phyloP scores from a whole-genome alignment of 2,113 vertebrate species.

The Saguinus midas region DNA sequence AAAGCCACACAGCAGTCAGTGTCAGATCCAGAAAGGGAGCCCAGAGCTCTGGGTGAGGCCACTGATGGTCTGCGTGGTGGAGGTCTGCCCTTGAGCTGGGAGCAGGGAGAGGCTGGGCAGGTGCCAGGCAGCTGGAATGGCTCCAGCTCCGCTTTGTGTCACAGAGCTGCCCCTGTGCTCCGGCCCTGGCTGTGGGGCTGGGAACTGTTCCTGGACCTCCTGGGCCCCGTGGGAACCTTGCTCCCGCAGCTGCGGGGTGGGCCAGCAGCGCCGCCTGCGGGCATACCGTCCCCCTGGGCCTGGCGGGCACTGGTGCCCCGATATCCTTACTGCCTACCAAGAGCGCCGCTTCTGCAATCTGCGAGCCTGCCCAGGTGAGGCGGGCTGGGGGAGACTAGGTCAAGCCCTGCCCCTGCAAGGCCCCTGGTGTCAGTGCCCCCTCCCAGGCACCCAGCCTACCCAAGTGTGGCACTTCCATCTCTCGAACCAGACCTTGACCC shows the following conservation, averaged over 20 bases:
- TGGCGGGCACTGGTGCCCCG: constrained; percentile 88
- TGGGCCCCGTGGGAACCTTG: constrained; percentile 89
- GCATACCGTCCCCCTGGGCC: constrained; percentile 84
- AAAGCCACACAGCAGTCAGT: neutral
- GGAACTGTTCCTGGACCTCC: constrained; percentile 90
- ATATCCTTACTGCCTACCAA: constrained; percentile 86
- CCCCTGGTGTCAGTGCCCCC: neutral
- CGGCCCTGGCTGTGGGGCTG: constrained; percentile 74
- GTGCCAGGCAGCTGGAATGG: no score
- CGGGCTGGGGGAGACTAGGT: rapidly evolving
- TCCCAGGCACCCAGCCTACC: neutral
- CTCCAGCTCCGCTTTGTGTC: neutral
- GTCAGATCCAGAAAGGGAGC: neutral
- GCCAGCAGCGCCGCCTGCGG: constrained; percentile 89
- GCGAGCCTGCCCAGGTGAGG: constrained; percentile 89
- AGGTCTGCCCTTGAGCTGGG: neutral
- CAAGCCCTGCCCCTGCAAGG: rapidly evolving
- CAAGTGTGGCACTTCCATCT: neutral
- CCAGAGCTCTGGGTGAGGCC: neutral
- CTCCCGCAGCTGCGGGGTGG: constrained; percentile 90
- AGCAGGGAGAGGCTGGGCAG: neutral
- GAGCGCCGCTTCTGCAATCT: constrained; percentile 90
- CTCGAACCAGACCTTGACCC: neutral
- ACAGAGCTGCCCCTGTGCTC: constrained; percentile 77
- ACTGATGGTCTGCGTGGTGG: neutral